These are phyloP conservation scores for Amphilophus citrinellus DNA, from an alignment of 2,113 vertebrate species.

Conservation along the genomic window DNA sequence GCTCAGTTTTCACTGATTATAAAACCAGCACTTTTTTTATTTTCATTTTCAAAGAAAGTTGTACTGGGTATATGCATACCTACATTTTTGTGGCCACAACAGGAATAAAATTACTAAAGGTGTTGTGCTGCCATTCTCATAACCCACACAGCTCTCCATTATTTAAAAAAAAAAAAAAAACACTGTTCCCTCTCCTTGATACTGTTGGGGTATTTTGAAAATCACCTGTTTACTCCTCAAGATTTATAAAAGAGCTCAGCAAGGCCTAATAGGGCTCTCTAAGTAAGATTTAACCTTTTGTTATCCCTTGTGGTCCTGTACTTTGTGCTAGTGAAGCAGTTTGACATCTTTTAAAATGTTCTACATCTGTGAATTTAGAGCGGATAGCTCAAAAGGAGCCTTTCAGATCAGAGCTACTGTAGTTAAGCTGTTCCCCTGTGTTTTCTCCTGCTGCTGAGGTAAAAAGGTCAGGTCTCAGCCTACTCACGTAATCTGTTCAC, in stretches of 20 bases:
- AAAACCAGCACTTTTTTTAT: background rate
- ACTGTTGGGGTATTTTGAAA: background rate
- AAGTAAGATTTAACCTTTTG: conserved; percentile 5
- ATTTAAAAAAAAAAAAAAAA: background rate
- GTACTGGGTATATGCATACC: background rate
- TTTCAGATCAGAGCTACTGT: conserved; percentile 1
- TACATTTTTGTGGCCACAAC: conserved; percentile 7
- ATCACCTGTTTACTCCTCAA: conserved; percentile 34
- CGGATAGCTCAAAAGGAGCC: background rate
- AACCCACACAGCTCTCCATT: background rate
- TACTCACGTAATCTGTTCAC: conserved; percentile 50
- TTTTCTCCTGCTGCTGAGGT: conserved; percentile 24
- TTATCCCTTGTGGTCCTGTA: background rate
- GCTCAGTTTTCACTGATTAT: background rate
- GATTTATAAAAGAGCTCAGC: conserved; percentile 18
- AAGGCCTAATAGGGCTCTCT: background rate
- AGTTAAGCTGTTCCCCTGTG: background rate
- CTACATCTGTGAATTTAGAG: background rate
- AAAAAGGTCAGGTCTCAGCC: conserved; percentile 37
- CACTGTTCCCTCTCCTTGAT: background rate
- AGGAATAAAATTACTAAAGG: background rate
- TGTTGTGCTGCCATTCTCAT: background rate
- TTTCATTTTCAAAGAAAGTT: background rate
- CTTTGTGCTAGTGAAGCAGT: background rate
- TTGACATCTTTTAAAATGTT: background rate